phyloP scores from a whole-genome alignment of 2,888 invertebrate species.

The Zele albiditarsus region DNA sequence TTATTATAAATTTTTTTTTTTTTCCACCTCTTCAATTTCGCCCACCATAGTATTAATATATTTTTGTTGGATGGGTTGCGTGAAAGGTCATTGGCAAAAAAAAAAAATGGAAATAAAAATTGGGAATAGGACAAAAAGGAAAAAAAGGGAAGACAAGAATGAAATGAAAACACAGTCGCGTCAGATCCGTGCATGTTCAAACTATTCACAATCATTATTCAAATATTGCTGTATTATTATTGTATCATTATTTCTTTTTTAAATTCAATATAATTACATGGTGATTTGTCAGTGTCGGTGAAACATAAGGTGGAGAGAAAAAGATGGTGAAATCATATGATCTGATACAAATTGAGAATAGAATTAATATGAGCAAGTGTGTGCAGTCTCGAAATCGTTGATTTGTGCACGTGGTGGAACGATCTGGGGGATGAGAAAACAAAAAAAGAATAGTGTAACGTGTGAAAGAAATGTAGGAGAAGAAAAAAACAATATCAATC shows the following conservation, averaged over 20 bases:
- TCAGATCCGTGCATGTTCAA: slow-evolving; percentile 66
- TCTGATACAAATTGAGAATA: too few relatives aligned
- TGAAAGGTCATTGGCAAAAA: slow-evolving; percentile 15
- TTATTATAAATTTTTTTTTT: slow-evolving; percentile 18
- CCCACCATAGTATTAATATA: slow-evolving; percentile 68
- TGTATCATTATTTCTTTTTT: slow-evolving; percentile 54
- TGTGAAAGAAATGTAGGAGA: background rate
- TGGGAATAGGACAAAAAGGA: background rate
- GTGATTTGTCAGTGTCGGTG: slow-evolving; percentile 42
- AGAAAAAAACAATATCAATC: slow-evolving; percentile 3
- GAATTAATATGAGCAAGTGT: too few relatives aligned
- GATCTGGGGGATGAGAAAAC: too few relatives aligned
- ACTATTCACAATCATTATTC: slow-evolving; percentile 62
- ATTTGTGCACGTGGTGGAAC: too few relatives aligned
- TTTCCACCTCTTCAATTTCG: background rate
- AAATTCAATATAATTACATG: slow-evolving; percentile 47
- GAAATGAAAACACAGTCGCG: slow-evolving; percentile 27
- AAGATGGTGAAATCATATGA: too few relatives aligned
- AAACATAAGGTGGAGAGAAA: background rate
- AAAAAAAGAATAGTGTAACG: too few relatives aligned
- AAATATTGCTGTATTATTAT: slow-evolving; percentile 58
- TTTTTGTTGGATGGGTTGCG: slow-evolving; percentile 60
- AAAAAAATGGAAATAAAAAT: slow-evolving; percentile 5
- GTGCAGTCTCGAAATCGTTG: too few relatives aligned
- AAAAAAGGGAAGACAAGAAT: background rate